Conservation (phyloP, 2,113 vertebrate species). For the Actenoides lindsayi region DNA sequence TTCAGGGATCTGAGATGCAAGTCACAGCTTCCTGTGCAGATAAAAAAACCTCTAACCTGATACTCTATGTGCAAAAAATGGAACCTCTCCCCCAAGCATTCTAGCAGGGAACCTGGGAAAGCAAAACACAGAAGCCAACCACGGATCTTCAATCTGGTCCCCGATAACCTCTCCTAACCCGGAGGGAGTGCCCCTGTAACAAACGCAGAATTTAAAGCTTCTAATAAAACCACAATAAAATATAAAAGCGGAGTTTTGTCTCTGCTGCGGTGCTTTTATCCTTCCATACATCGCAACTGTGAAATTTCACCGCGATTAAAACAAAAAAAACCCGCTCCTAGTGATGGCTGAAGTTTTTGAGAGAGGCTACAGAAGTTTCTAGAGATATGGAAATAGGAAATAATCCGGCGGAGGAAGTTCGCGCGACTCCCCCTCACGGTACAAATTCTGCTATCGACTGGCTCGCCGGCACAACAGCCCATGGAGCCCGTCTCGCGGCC, state of each 20-base stretch:
- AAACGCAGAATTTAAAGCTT: neutral
- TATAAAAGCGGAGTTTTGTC: neutral
- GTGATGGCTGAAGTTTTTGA: rapidly evolving
- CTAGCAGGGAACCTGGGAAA: neutral
- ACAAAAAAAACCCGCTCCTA: neutral
- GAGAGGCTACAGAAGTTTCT: slow-evolving; percentile 2
- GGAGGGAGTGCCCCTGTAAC: rapidly evolving
- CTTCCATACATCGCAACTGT: rapidly evolving
- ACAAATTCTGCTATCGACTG: neutral
- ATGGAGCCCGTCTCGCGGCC: neutral
- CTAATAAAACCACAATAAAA: no score
- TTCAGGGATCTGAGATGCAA: neutral
- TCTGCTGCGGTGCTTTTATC: neutral
- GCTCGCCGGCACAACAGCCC: neutral
- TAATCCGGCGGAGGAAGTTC: neutral
- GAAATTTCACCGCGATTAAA: no score
- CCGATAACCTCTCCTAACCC: neutral
- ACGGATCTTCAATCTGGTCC: neutral
- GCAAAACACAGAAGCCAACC: rapidly evolving
- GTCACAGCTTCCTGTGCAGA: neutral
- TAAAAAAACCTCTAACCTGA: neutral
- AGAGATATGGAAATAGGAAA: slow-evolving; percentile 23
- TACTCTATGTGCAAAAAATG: rapidly evolving
- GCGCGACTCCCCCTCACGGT: neutral
- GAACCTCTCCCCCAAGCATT: no score